These are phyloP conservation scores for Pseudochirops corinnae DNA, from an alignment of 2,797 vertebrate genomes.

Conservation along the genomic window DNA sequence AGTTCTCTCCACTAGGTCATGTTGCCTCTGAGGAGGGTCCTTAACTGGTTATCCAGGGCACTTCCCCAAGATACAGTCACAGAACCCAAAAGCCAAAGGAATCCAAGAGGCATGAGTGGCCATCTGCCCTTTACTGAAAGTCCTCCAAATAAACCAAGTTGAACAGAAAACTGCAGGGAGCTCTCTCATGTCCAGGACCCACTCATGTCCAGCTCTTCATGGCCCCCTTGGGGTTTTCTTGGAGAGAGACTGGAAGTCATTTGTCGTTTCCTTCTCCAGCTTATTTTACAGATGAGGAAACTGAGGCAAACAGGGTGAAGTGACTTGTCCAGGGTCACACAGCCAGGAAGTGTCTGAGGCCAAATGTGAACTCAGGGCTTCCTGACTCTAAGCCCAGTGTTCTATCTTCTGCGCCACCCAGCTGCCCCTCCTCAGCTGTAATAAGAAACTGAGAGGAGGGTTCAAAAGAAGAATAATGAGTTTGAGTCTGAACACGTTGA, in stretches of 20 bases:
- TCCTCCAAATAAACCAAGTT: too few relatives aligned
- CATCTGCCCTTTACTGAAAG: too few relatives aligned
- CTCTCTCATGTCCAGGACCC: too few relatives aligned
- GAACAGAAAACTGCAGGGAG: background rate
- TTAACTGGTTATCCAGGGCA: too few relatives aligned
- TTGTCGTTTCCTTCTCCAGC: background rate
- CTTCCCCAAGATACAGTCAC: too few relatives aligned
- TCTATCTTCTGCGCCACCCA: background rate
- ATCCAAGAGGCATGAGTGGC: too few relatives aligned
- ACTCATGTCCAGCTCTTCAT: background rate
- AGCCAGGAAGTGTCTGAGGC: background rate
- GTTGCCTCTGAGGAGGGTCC: too few relatives aligned
- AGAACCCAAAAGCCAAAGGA: too few relatives aligned
- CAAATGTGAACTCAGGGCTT: background rate
- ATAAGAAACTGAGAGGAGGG: background rate
- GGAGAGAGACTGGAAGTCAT: background rate
- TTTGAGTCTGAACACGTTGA: background rate
- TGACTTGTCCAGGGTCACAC: background rate
- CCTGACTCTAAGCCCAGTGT: background rate
- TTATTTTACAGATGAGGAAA: background rate
- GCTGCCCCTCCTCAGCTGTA: background rate
- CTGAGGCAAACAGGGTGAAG: background rate
- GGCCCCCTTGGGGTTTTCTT: background rate
- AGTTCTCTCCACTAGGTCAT: too few relatives aligned
- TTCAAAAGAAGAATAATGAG: background rate